These are phyloP conservation scores for Falco novaeseelandiae DNA, from an alignment of 2,797 vertebrate genomes.

Conservation along the genomic window DNA sequence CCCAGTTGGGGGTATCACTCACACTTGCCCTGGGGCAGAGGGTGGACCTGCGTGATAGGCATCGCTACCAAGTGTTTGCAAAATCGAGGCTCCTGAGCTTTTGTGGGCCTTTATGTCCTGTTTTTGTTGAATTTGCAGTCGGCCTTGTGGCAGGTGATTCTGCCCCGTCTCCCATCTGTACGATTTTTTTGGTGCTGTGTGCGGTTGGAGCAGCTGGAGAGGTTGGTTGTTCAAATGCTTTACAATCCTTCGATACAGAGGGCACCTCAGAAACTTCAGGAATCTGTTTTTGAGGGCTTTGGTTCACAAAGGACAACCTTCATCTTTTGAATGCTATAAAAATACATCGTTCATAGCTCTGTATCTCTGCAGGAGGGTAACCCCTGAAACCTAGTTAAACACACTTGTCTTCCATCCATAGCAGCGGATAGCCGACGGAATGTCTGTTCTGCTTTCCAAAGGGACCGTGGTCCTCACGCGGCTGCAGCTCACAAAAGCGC, in stretches of 20 bases:
- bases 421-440: rapidly evolving
- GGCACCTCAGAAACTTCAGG: neutral
- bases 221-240: neutral
- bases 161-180: rapidly evolving
- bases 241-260: neutral
- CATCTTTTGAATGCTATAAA: neutral
- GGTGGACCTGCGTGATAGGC: neutral
- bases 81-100: neutral
- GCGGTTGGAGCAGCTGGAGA: neutral
- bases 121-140: neutral
- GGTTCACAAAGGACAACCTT: neutral
- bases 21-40: neutral
- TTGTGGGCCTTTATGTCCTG: neutral
- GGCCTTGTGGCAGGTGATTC: neutral
- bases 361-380: rapidly evolving
- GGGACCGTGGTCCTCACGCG: neutral
- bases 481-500: neutral
- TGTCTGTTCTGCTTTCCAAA: neutral
- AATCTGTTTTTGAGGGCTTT: neutral
- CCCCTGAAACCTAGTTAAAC: neutral
- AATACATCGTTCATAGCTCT: neutral
- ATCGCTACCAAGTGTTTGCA: rapidly evolving
- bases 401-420: neutral
- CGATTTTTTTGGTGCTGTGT: rapidly evolving
- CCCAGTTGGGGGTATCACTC: neutral